These are phyloP conservation scores for Pomatorhinus ruficollis DNA, from an alignment of 2,113 vertebrate genomes.

Conservation along the genomic window DNA sequence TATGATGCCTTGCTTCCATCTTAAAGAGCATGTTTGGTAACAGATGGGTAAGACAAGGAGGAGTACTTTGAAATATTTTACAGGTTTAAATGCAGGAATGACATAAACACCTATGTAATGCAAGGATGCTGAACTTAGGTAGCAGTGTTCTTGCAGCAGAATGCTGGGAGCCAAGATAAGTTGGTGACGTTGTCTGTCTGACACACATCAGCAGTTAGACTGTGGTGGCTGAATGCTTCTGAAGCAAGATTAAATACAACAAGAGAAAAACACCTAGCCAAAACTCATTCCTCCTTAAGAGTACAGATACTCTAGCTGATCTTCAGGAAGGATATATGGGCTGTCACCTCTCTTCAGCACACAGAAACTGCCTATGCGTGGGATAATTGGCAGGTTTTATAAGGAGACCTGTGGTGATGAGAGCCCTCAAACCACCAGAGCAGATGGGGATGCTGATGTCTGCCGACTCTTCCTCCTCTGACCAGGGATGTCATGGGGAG, in stretches of 20 bases:
- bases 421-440: background rate
- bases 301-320: background rate
- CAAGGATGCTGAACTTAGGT: background rate
- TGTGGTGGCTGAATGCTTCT: background rate
- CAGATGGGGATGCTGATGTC: constrained; percentile 29
- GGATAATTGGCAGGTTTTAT: constrained; percentile 29
- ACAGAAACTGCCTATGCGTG: background rate
- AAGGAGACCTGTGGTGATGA: background rate
- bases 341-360: background rate
- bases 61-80: background rate
- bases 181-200: background rate
- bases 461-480: background rate
- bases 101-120: background rate
- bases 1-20: background rate
- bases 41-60: background rate
- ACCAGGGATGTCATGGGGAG: background rate
- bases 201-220: background rate
- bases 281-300: background rate
- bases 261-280: background rate
- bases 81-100: background rate
- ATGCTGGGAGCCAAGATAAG: background rate
- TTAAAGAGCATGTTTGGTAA: background rate
- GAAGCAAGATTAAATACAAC: background rate
- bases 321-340: background rate
- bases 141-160: background rate